A percentile compares a stretch with the other conserved stretches of the same genome.
phyloP scores from a whole-genome alignment of 2,113 vertebrate species.

The Agapornis roseicollis region DNA sequence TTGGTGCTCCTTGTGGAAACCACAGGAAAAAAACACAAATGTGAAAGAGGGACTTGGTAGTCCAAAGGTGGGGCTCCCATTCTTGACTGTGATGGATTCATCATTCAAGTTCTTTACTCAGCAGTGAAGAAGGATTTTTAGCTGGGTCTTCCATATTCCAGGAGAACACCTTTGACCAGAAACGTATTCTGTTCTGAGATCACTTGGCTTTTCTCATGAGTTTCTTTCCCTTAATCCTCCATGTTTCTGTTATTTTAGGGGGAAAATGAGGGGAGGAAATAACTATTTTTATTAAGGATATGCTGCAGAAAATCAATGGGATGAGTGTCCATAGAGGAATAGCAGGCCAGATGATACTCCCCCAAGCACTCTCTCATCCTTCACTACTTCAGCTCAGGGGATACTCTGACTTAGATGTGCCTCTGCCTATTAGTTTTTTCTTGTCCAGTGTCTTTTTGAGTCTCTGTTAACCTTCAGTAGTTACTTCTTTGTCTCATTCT shows the following conservation, averaged over 20 bases:
- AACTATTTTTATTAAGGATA: background rate
- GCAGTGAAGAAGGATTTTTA: background rate
- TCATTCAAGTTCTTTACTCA: background rate
- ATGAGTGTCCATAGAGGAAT: background rate
- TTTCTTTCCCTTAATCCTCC: background rate
- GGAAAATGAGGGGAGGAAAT: background rate
- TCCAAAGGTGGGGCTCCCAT: background rate
- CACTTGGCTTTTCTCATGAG: rapidly evolving
- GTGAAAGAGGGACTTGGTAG: background rate
- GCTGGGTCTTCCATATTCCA: background rate
- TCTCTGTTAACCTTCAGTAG: background rate
- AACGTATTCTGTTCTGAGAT: background rate
- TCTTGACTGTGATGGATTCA: background rate
- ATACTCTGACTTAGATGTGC: background rate
- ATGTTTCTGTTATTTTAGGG: background rate
- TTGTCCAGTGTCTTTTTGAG: background rate
- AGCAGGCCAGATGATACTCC: background rate
- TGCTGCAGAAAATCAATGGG: background rate
- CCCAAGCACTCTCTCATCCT: background rate
- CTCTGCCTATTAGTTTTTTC: background rate
- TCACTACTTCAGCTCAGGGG: background rate
- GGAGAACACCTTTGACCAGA: background rate
- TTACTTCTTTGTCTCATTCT: background rate
- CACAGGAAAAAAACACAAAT: background rate
- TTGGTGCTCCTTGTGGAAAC: background rate